These are phyloP conservation scores for Chrysina gloriosa DNA, from an alignment of 2,888 invertebrate genomes.

Conservation along the genomic window DNA sequence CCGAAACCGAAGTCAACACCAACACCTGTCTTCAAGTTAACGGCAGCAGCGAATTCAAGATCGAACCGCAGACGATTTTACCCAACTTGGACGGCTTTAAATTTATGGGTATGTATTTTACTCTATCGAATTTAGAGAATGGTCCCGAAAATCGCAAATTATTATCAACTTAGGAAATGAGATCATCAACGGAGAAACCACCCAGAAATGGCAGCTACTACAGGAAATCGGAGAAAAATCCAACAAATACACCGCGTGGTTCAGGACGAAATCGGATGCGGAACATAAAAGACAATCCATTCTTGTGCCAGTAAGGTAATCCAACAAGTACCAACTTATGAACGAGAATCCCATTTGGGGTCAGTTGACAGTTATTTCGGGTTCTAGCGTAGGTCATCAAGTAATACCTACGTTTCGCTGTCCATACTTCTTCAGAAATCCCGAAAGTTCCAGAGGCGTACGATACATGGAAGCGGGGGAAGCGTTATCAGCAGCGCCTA, in stretches of 20 bases:
- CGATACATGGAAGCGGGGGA: no score
- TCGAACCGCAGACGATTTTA: conserved; percentile 81
- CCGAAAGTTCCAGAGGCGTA: no score
- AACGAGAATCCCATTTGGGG: no score
- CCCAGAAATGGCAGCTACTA: conserved; percentile 83
- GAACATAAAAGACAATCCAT: conserved; percentile 63
- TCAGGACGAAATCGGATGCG: conserved; percentile 76
- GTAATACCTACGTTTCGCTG: no score
- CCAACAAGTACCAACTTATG: neutral
- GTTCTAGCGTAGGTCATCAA: no score
- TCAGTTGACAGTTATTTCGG: no score
- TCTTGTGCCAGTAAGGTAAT: conserved; percentile 76
- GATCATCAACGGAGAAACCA: conserved; percentile 75
- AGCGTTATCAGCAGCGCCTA: no score
- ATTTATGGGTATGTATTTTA: conserved; percentile 67
- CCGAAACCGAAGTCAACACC: conserved; percentile 76
- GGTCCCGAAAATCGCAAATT: neutral
- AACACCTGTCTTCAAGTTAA: conserved; percentile 86
- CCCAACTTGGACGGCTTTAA: conserved; percentile 84
- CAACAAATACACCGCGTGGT: conserved; percentile 91
- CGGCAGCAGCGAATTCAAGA: conserved; percentile 72
- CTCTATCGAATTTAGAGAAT: neutral
- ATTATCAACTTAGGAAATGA: conserved; percentile 71
- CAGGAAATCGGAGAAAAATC: conserved; percentile 80
- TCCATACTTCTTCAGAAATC: no score